Evolutionary conservation across 2,797 vertebrate genomes (phyloP).

Genomic region (Nothura maculosa): DNA sequence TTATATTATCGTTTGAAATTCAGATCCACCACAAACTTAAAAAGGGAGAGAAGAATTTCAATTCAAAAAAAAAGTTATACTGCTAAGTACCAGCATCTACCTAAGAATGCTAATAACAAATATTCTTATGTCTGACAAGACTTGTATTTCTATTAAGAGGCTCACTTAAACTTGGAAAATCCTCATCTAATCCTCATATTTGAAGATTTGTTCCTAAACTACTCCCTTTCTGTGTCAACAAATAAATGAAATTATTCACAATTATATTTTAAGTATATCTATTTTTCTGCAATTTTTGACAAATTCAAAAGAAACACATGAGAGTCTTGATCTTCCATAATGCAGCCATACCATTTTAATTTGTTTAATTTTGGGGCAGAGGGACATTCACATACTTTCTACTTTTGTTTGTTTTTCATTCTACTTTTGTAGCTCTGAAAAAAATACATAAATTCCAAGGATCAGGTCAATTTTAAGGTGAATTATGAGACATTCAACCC

Average conservation of each 20-base stretch:
- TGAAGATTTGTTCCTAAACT: not conserved
- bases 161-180: not conserved
- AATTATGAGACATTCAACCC: not conserved
- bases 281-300: not conserved
- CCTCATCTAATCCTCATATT: not conserved
- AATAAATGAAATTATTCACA: not conserved
- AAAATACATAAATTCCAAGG: not conserved
- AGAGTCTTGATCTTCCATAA: not conserved
- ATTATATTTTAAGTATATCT: not conserved
- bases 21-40: not conserved
- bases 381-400: not conserved
- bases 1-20: not conserved
- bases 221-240: not conserved
- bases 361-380: not conserved
- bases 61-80: not conserved
- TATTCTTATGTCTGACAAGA: not conserved
- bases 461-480: not conserved
- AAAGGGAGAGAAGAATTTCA: not conserved
- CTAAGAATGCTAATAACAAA: not conserved
- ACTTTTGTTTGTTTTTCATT: not conserved
- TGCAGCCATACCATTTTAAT: accelerated
- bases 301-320: too few species aligned
- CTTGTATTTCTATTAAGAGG: not conserved
- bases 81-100: not conserved
- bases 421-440: not conserved